These are phyloP conservation scores for Strongylocentrotus purpuratus DNA, from an alignment of 35 echinoderm and acorn worm species.

Conservation along the genomic window DNA sequence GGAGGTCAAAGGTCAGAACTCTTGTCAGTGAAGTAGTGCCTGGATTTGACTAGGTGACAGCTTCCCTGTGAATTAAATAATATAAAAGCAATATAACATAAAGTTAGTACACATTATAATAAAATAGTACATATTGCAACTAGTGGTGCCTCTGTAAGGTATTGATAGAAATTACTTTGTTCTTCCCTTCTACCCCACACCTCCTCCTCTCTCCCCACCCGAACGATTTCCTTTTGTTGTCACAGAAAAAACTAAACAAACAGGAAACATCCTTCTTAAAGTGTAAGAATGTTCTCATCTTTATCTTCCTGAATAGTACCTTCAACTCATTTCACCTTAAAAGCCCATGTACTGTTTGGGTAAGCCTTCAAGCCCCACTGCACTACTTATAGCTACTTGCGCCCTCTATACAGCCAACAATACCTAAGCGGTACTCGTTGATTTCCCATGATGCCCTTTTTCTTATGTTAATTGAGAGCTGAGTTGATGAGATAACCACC, in stretches of 20 bases:
- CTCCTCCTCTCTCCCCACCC: background rate
- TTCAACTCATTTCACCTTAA: too few species aligned
- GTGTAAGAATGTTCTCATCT: background rate
- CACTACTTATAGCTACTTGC: too few species aligned
- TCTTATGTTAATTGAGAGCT: too few species aligned
- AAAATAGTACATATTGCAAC: too few species aligned
- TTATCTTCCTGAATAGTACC: background rate
- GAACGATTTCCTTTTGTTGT: background rate
- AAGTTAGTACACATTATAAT: too few species aligned
- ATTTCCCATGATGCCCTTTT: too few species aligned
- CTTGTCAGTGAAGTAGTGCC: constrained; percentile 13
- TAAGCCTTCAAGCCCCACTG: too few species aligned
- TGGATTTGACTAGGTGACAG: background rate
- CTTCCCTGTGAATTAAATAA: background rate
- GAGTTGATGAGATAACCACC: too few species aligned
- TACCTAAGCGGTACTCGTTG: too few species aligned
- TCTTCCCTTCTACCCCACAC: background rate
- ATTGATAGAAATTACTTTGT: background rate
- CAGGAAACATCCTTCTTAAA: background rate
- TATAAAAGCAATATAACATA: background rate
- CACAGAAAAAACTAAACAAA: background rate
- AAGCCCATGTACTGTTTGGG: too few species aligned
- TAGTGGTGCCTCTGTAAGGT: too few species aligned
- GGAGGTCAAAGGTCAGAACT: background rate
- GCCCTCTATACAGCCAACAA: too few species aligned